Conservation (phyloP, 2,113 vertebrate genomes). For the Carettochelys insculpta region DNA sequence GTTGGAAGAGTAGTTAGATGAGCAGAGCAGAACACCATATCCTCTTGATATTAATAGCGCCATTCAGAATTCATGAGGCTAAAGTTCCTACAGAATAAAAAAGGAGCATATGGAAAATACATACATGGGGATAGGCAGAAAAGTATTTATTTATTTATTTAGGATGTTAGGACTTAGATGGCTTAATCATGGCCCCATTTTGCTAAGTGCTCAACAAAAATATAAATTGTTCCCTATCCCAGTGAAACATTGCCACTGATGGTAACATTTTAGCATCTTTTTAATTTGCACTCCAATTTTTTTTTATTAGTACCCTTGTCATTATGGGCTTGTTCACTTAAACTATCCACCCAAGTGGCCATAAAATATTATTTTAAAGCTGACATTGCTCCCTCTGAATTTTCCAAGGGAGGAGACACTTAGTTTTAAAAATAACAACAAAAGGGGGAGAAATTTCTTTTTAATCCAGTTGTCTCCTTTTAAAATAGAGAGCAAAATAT, state of each 20-base stretch:
- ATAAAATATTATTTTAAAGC: background rate
- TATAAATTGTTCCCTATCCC: background rate
- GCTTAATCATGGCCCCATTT: fast-evolving
- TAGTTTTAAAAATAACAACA: background rate
- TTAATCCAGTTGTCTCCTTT: fast-evolving
- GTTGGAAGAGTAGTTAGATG: background rate
- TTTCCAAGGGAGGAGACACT: background rate
- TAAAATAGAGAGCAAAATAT: background rate
- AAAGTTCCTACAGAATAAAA: background rate
- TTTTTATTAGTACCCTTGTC: background rate
- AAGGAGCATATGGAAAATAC: background rate
- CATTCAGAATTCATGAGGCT: fast-evolving
- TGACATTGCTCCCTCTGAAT: background rate
- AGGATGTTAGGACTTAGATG: fast-evolving
- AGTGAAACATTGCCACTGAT: background rate
- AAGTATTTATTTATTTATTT: background rate
- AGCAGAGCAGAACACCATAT: background rate
- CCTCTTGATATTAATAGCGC: background rate
- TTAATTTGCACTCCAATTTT: background rate
- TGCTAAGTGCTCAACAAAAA: fast-evolving
- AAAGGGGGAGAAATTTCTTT: background rate
- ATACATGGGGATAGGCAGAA: background rate
- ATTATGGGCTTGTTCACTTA: background rate
- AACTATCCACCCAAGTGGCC: background rate
- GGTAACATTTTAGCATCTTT: background rate